These are phyloP conservation scores for Anarrhichthys ocellatus DNA, from an alignment of 2,113 vertebrate genomes.

Conservation along the genomic window DNA sequence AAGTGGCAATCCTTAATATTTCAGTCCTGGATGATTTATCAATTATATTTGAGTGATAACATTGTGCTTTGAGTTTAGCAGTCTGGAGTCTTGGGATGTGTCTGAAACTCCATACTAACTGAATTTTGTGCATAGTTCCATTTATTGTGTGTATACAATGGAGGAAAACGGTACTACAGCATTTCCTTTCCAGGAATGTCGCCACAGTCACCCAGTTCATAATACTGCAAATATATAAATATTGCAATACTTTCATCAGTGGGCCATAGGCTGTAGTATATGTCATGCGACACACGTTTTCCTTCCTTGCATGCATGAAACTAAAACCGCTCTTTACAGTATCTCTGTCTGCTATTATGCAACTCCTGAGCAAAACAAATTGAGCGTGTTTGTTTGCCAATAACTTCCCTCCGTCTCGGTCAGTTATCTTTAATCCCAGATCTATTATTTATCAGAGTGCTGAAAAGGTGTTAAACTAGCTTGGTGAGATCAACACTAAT, in stretches of 20 bases:
- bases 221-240: background rate
- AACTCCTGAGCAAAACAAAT: slow-evolving; percentile 51
- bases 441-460: slow-evolving; percentile 70
- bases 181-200: background rate
- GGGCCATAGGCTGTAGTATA: slow-evolving; percentile 15
- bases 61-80: background rate
- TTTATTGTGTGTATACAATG: background rate
- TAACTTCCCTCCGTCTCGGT: slow-evolving; percentile 47
- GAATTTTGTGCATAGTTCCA: background rate
- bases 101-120: background rate
- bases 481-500: slow-evolving; percentile 70
- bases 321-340: slow-evolving; percentile 35
- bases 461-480: slow-evolving; percentile 66
- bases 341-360: slow-evolving; percentile 39
- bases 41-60: background rate
- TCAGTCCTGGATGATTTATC: background rate
- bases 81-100: background rate
- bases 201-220: background rate
- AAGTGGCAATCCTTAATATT: background rate
- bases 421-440: slow-evolving; percentile 68
- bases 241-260: background rate
- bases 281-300: slow-evolving; percentile 43
- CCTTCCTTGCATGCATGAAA: slow-evolving; percentile 48
- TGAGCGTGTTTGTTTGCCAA: slow-evolving; percentile 57
- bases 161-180: background rate